Evolutionary conservation across 2,888 invertebrate species (phyloP).

Genomic region (Cerastoderma edule): DNA sequence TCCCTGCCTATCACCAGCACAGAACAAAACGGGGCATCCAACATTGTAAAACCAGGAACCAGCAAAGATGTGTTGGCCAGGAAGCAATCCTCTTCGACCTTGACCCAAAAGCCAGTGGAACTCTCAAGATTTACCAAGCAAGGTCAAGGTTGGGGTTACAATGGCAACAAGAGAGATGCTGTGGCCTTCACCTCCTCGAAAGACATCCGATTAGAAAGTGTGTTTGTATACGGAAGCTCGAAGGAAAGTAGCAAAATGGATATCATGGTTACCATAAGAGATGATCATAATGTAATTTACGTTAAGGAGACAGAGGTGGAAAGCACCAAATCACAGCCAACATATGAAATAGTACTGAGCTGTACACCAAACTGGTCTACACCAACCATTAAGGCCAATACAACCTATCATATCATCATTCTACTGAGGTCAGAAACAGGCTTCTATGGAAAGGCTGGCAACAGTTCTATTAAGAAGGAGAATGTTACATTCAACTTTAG

Average conservation of each 20-base stretch:
- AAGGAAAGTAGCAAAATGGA: conserved; percentile 30
- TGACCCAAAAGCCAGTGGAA: not conserved
- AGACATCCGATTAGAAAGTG: conserved; percentile 37
- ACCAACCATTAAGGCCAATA: conserved; percentile 25
- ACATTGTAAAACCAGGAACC: not conserved
- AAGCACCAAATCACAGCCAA: conserved; percentile 8
- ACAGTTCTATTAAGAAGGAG: conserved; percentile 8
- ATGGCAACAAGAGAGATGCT: conserved; percentile 51
- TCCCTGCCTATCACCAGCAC: not conserved
- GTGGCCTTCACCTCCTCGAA: conserved; percentile 27
- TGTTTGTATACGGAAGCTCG: conserved; percentile 47
- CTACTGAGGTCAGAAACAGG: conserved; percentile 34
- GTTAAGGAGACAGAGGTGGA: conserved; percentile 14
- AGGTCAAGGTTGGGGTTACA: conserved; percentile 48
- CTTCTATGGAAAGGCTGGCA: conserved; percentile 53
- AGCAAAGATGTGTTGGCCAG: not conserved
- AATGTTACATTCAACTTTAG: conserved; percentile 41
- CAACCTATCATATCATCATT: conserved; percentile 47
- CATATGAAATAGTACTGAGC: conserved; percentile 42
- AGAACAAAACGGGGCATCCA: not conserved
- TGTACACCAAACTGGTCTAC: conserved; percentile 33
- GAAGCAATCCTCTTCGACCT: not conserved
- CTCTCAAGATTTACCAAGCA: conserved; percentile 32
- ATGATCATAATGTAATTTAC: conserved; percentile 29
- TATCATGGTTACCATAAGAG: conserved; percentile 22